Base-by-base conservation (phyloP, 2,888 invertebrate species). In the Catocala fraxini region DNA sequence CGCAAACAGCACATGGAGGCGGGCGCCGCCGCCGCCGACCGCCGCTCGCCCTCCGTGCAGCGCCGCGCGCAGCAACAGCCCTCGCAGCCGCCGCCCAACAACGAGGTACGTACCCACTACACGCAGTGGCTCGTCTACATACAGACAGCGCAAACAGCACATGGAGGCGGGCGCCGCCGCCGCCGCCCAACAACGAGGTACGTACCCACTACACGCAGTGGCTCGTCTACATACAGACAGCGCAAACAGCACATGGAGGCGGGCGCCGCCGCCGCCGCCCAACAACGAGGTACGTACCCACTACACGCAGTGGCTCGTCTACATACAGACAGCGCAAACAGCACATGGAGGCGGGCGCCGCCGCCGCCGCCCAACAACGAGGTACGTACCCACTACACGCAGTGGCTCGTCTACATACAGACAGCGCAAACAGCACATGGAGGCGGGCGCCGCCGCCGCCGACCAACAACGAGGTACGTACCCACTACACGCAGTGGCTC, bases 281-380 rank as follows among this genome's bases (percentile, higher is more conserved):
- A 90, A 89, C 86, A 91, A 90, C 86, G 92, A 91, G 90, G 92
- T 91, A 58, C 35, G 35, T 11, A 4, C 0, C 7, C 9, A 39
- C 35, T 39, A 39, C 25, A 39, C 35, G 35, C 6, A 15, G 15
- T 15, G 15, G 15, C 15, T 15, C 15, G 15, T 15, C 15, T 15
- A 15, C 15, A 15, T 15, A 15, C 1, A 15, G 15, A 15, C 15
- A 15, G 15, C 15, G 15, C 15, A 15, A 15, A 15, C 15, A n/a
- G n/a, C n/a, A n/a, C n/a, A n/a, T n/a, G n/a, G n/a, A n/a, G n/a
- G n/a, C n/a, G n/a, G n/a, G n/a, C n/a, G n/a, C n/a, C 86, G 80
- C 91, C 89, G 85, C 89, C 89, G 80, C 90, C 91, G 82, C 87
- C 90, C 79, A 90, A 89, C 86, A 91, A 90, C 86, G 92, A 91